phyloP scores from a whole-genome alignment of 2,797 vertebrate species.

The Liasis olivaceus region DNA sequence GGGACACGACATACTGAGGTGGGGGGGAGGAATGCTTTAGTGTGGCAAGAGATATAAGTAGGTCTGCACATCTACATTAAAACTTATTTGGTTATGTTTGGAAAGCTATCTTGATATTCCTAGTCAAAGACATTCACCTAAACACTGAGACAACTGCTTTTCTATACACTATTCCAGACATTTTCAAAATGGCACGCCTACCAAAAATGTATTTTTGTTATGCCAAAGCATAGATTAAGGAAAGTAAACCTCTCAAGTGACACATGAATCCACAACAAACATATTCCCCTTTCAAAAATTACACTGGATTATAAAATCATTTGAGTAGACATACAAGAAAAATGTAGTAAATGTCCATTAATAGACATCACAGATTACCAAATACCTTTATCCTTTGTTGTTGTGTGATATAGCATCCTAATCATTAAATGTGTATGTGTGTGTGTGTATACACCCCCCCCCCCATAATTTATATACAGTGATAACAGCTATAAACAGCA shows the following conservation, averaged over 20 bases:
- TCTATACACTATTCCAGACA: background rate
- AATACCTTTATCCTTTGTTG: background rate
- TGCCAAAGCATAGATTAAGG: background rate
- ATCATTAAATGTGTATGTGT: background rate
- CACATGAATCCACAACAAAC: background rate
- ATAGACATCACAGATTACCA: background rate
- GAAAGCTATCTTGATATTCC: background rate
- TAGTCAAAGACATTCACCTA: background rate
- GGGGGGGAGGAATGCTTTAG: no score
- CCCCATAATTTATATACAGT: background rate
- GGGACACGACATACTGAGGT: no score
- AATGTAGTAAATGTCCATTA: background rate
- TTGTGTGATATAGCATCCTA: background rate
- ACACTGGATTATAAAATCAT: background rate
- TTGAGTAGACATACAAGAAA: background rate
- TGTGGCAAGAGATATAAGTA: no score
- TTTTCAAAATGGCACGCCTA: background rate
- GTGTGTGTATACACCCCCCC: background rate
- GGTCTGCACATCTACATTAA: background rate
- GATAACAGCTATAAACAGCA: background rate
- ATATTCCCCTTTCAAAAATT: background rate
- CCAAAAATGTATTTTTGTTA: background rate
- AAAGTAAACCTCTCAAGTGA: background rate
- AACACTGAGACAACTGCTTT: background rate
- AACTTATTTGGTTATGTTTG: background rate